Evolutionary conservation across 2,797 vertebrate genomes (phyloP), one percentile per base, ranked within the genome.

Genomic region (Sitta carolinensis): DNA sequence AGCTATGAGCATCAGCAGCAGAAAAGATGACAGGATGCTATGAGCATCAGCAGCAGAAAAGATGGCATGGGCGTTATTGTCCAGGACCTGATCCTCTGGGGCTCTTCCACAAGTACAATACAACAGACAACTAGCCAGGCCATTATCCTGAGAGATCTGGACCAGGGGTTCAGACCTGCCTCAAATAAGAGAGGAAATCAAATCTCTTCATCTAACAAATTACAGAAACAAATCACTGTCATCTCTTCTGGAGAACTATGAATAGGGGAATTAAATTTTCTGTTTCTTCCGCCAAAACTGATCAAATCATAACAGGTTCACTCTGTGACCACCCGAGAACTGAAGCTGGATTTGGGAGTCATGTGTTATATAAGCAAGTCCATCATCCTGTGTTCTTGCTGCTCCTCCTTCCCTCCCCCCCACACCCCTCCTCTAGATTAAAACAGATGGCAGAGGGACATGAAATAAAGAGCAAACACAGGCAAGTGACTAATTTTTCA

Each of bases 381-480:
- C 47, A 16, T 78, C 89, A 86, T 36, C 17, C 84, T 58, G 32
- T 5, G 3, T 75, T 85, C 90, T 81, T 52, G 32, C 51, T 81
- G 69, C 18, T 92, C 38, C 69, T 92, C 72, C 59, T 87, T 80
- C 45, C 10, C 57, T 84, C 26, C 23, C 4, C 20, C 14, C 57
- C 38, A 34, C 36, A 45, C 30, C 26, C 68, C 36, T 80, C 47
- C 89, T 47, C 58, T 52, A 89, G 43, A 75, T 92, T 75, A 78
- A 93, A 94, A 91, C 87, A 94, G 93, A 95, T 95, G 92, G 91
- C 79, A 91, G 82, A 91, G 43, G 79, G 73, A 81, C 82, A 84
- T 26, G 67, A 89, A 89, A 94, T 86, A 80, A 78, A 84, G 84
- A 95, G 55, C 90, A 92, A 87, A 81, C 82, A 84, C 40, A 78